Evolutionary conservation across 2,888 invertebrate species (phyloP), one percentile per base, ranked within the genome.

Genomic region (Microctonus aethiopoides): DNA sequence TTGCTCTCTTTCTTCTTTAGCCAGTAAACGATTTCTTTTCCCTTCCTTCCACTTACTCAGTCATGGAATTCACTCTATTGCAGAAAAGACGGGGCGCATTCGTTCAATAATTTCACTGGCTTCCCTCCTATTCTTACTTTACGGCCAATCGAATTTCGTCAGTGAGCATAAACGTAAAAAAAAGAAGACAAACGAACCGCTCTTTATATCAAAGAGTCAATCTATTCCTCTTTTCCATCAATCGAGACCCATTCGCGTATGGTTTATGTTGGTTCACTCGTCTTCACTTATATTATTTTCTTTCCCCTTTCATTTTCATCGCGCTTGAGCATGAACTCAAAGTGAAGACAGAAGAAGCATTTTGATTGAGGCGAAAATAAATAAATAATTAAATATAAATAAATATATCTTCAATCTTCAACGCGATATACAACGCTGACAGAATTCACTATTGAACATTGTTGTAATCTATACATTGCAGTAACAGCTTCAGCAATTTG

Each of bases 401-500:
- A 68, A 66, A 70, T 20, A 70, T 20, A 70, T 68, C n/a, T n/a
- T n/a, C n/a, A n/a, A n/a, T n/a, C n/a, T n/a, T n/a, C n/a, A n/a
- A n/a, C n/a, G n/a, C n/a, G n/a, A n/a, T n/a, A n/a, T n/a, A n/a
- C n/a, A n/a, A n/a, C n/a, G n/a, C n/a, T n/a, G 51, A 64, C 62
- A n/a, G 16, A n/a, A 46, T 16, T 46, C 1, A n/a, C 46, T n/a
- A 67, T 34, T 24, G 66, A 65, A 56, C 36, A 46, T 74, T 74
- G 73, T 75, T 73, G 74, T 79, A 79, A 79, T 79, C 77, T 71
- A 77, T n/a, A 78, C 79, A 66, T 74, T 68, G 63, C 73, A 70
- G 74, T 74, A 78, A 78, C 77, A 76, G 72, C 74, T 73, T 70
- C 7, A 29, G 29, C 16, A 46, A 16, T 16, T 46, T 46, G 6